Conservation (phyloP, 2,888 invertebrate species). For the Opisthograptis luteolata region DNA sequence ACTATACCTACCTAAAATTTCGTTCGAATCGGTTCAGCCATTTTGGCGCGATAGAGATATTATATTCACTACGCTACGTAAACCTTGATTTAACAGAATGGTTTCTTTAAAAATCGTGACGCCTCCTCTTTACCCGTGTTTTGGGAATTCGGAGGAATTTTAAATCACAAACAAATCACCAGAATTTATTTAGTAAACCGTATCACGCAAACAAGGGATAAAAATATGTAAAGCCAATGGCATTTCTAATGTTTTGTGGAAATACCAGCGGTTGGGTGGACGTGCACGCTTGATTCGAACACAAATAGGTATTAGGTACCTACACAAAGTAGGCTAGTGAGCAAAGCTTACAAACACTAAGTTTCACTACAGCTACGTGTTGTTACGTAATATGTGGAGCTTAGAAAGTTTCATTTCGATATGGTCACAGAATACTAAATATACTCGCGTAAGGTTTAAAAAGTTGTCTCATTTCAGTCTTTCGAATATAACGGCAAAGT, state of each 20-base stretch:
- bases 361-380: slow-evolving; percentile 6
- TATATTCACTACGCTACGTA: not conserved
- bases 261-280: slow-evolving; percentile 5
- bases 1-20: no score
- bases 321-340: not conserved
- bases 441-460: no score
- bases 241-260: slow-evolving; percentile 12
- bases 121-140: not conserved
- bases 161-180: slow-evolving; percentile 11
- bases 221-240: slow-evolving; percentile 17
- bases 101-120: not conserved
- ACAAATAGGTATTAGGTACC: not conserved
- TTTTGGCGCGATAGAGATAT: no score
- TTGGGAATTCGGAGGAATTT: not conserved
- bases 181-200: slow-evolving; percentile 11
- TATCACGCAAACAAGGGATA: slow-evolving; percentile 18
- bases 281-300: slow-evolving; percentile 7
- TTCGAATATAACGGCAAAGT: no score
- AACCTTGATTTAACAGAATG: not conserved
- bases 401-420: slow-evolving; percentile 14
- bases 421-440: not conserved
- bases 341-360: not conserved
- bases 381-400: slow-evolving; percentile 11
- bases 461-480: no score
- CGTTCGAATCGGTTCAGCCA: no score